Evolutionary conservation across 2,113 vertebrate genomes (phyloP), one percentile per base, ranked within the genome.

Genomic region (Rhynchopsitta pachyrhyncha): DNA sequence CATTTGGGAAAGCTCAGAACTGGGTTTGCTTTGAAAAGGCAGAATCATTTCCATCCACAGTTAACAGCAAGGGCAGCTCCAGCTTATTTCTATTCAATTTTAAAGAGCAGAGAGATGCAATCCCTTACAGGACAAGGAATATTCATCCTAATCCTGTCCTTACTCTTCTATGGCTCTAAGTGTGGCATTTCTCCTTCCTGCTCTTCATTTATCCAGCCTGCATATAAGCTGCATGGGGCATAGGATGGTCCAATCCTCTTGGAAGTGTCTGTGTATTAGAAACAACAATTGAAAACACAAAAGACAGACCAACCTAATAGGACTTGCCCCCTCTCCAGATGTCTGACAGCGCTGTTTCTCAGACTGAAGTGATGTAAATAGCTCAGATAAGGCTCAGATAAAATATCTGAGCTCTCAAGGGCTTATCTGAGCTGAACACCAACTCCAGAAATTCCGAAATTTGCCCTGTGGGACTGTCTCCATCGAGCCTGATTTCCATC

Each of bases 361-460:
- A 91, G 86, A 28, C 90, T 75, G 92, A 93, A 96, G 95, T 84
- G 94, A 95, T 96, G 95, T 96, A 97, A 92, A 97, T 96, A 94
- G 95, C 87, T 95, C 50, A 96, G 97, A 97, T 97, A 97, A 97
- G 88, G 63, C 41, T 59, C 68, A 94, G 96, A 97, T 97, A 96
- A 96, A 94, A 79, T 86, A 93, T 92, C 96, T 90, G 85, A 82
- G 80, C 90, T 86, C 92, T 93, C 81, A 11, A 55, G 92, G 69
- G 88, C 93, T 96, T 96, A 95, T 97, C 96, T 82, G 92, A 90
- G 52, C 73, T 33, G 70, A 93, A 93, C 95, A 92, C 78, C 81
- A 67, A 67, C 96, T 91, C 92, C 68, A 95, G 62, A 95, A 96
- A 37, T 77, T 63, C 87, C 63, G 52, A 68, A 87, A 95, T 93